phyloP scores from a whole-genome alignment of 2,113 vertebrate genomes.

The Trematomus loennbergii region DNA sequence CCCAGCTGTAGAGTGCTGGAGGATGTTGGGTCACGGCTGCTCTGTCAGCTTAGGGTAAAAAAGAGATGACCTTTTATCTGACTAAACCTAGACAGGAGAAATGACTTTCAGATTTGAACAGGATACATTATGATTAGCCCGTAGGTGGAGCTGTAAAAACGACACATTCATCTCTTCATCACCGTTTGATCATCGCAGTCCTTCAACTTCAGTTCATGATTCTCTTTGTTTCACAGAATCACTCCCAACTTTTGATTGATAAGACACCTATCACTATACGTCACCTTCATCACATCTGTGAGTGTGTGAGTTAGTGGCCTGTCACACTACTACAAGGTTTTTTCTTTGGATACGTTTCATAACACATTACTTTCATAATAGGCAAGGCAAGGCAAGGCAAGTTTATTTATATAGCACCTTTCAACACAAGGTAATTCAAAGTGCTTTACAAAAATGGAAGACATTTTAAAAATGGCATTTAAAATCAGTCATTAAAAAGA shows the following conservation, averaged over 20 bases:
- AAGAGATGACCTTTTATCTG: constrained; percentile 39
- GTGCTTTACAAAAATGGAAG: too few species aligned
- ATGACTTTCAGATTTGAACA: constrained; percentile 8
- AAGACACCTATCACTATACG: not conserved
- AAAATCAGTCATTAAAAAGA: too few species aligned
- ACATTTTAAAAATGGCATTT: too few species aligned
- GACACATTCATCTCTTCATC: constrained; percentile 27
- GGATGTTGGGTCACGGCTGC: constrained; percentile 1
- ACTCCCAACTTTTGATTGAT: not conserved
- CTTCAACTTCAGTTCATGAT: not conserved
- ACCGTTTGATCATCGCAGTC: not conserved
- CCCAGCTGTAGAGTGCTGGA: not conserved
- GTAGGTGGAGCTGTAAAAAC: not conserved
- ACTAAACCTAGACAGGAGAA: not conserved
- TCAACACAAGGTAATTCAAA: too few species aligned
- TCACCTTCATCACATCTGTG: constrained; percentile 3
- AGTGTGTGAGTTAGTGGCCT: not conserved
- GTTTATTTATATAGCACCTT: too few species aligned
- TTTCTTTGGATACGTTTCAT: not conserved
- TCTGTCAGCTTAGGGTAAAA: constrained; percentile 33
- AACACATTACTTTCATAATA: not conserved
- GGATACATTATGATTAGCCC: constrained; percentile 31
- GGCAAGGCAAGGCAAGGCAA: too few species aligned
- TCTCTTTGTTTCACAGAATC: not conserved
- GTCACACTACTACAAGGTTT: not conserved